Evolutionary conservation across 2,888 invertebrate genomes (phyloP).

Genomic region (Amiota minor): DNA sequence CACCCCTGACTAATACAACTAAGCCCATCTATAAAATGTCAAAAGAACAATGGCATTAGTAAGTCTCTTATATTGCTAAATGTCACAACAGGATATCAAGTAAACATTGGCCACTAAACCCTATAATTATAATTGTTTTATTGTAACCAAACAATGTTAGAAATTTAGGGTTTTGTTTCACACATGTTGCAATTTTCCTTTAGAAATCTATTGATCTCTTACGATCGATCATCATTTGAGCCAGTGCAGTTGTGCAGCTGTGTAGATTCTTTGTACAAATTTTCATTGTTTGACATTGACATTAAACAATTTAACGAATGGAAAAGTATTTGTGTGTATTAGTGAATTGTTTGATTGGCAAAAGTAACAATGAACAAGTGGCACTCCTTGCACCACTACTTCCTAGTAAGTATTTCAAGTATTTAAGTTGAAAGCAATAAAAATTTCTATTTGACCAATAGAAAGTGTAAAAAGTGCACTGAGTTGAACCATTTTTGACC

Average conservation of each 20-base stretch:
- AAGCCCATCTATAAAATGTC: no score
- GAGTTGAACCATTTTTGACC: background rate
- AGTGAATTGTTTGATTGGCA: no score
- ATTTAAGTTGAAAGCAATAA: no score
- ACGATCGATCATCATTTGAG: background rate
- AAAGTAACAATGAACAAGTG: no score
- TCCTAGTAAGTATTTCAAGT: no score
- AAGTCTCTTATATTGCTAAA: background rate
- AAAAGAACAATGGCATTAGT: slow-evolving; percentile 4
- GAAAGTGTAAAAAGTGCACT: background rate
- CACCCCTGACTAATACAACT: no score
- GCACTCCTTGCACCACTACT: no score
- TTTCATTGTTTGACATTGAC: no score
- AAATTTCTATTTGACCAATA: no score
- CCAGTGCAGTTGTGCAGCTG: background rate
- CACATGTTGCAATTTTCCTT: background rate
- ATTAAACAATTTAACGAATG: no score
- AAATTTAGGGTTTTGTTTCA: background rate
- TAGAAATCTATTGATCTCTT: background rate
- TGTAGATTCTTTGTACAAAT: background rate
- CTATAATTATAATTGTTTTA: slow-evolving; percentile 18
- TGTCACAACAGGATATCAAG: slow-evolving; percentile 21
- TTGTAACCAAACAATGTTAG: slow-evolving; percentile 6
- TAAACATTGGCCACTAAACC: background rate
- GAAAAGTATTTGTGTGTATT: no score